A percentile compares a stretch with the other conserved stretches of the same genome.
Conservation (phyloP, 92 coral and sea anemone species). For the Epizoanthus ramosus region DNA sequence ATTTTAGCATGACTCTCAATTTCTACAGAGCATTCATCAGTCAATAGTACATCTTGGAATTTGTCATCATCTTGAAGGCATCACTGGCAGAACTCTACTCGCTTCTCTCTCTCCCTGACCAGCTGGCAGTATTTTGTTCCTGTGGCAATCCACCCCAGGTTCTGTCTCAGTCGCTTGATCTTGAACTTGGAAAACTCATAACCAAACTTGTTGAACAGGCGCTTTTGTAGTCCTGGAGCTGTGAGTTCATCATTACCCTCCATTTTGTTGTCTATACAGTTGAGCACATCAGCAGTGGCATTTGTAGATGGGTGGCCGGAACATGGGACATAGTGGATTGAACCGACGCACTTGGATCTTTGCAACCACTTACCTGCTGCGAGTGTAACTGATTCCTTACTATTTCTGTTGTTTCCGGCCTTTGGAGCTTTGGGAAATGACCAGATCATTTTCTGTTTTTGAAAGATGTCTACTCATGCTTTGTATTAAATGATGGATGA, state of each 20-base stretch:
- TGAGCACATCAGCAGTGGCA: conserved; percentile 10
- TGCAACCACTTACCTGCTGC: not conserved
- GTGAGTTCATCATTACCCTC: conserved; percentile 47
- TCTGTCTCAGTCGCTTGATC: conserved; percentile 24
- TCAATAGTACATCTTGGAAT: conserved; percentile 38
- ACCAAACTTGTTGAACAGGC: conserved; percentile 12
- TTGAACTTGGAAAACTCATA: conserved; percentile 13
- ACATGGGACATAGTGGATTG: conserved; percentile 4
- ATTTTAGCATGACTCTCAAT: conserved; percentile 37
- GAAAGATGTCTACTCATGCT: not conserved
- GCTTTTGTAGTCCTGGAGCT: conserved; percentile 8
- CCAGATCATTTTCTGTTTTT: conserved; percentile 1
- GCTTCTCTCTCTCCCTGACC: conserved; percentile 22
- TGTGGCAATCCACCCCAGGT: conserved; percentile 50
- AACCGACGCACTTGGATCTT: not conserved
- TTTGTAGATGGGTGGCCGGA: conserved; percentile 28
- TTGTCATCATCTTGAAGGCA: conserved; percentile 5
- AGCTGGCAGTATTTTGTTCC: conserved; percentile 59
- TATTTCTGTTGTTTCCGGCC: conserved; percentile 4
- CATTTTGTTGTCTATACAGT: conserved; percentile 33
- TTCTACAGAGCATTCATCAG: conserved; percentile 29
- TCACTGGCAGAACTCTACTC: conserved; percentile 23
- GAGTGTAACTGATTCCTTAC: conserved; percentile 19
- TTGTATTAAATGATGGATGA: no score
- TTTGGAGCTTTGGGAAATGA: conserved; percentile 1